phyloP scores from a whole-genome alignment of 2,113 vertebrate species.

The Salminus brasiliensis region DNA sequence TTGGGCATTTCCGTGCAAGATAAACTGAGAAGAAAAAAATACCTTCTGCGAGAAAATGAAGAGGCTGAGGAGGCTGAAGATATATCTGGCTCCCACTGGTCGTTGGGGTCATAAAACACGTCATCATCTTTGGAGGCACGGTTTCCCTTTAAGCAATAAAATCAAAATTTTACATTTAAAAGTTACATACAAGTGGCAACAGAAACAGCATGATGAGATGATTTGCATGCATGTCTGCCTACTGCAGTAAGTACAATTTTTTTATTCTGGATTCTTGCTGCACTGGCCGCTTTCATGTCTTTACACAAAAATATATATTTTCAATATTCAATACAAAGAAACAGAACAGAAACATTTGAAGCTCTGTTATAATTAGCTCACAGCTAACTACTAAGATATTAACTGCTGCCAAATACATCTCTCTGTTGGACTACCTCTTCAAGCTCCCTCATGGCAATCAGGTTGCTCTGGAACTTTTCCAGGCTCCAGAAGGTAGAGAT shows the following conservation, averaged over 20 bases:
- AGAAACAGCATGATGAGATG: not conserved
- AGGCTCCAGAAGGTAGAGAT: constrained; percentile 91
- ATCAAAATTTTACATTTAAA: constrained; percentile 63
- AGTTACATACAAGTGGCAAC: too few species aligned
- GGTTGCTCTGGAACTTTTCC: constrained; percentile 92
- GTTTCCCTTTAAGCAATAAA: constrained; percentile 75
- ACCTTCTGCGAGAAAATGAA: constrained; percentile 89
- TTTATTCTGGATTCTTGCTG: not conserved
- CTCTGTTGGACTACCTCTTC: constrained; percentile 78
- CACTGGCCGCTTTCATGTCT: not conserved
- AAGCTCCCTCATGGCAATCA: constrained; percentile 89
- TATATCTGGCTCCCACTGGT: constrained; percentile 96
- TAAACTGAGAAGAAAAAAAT: constrained; percentile 45
- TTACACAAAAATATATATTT: too few species aligned
- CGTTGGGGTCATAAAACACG: constrained; percentile 89
- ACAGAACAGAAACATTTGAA: not conserved
- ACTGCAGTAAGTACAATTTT: not conserved
- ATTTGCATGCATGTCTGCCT: not conserved
- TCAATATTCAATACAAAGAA: not conserved
- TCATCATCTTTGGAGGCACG: constrained; percentile 79
- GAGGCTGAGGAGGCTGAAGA: constrained; percentile 72
- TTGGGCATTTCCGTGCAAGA: too few species aligned
- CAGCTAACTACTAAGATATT: too few species aligned
- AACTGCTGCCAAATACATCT: not conserved
- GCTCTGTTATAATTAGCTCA: too few species aligned